A percentile compares a stretch with the other conserved stretches of the same genome.
Evolutionary conservation across 2,797 vertebrate genomes (phyloP).

Genomic region (Todus mexicanus): DNA sequence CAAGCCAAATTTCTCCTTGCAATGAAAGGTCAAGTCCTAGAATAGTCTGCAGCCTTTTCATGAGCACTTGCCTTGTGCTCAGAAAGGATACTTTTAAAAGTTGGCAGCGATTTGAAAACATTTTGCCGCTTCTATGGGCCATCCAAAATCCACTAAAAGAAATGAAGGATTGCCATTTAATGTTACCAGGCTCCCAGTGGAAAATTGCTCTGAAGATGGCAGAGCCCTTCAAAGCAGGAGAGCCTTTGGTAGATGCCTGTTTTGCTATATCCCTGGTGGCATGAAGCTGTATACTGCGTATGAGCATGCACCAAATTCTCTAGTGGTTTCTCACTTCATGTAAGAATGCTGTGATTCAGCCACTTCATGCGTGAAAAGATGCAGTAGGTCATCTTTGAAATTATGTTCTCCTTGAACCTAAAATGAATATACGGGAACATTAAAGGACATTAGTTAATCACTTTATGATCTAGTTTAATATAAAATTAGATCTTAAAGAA

Average conservation of each 20-base stretch:
- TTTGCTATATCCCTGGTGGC: fast-evolving
- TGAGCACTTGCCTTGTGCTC: neutral
- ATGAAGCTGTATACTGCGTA: fast-evolving
- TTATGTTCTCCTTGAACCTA: neutral
- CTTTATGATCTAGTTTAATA: neutral
- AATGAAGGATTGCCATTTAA: neutral
- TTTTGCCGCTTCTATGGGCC: neutral
- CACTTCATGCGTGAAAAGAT: neutral
- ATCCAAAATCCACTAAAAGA: neutral
- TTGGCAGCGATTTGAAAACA: neutral
- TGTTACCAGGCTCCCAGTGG: neutral
- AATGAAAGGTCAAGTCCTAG: neutral
- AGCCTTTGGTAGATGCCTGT: neutral
- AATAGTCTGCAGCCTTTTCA: neutral
- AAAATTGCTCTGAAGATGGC: neutral
- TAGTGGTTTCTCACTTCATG: neutral
- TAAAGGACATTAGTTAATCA: neutral
- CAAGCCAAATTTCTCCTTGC: neutral
- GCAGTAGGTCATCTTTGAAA: neutral
- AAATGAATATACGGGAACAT: neutral
- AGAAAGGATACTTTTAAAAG: neutral
- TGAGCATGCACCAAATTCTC: fast-evolving
- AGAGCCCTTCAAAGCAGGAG: neutral
- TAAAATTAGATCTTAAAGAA: neutral
- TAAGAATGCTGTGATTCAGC: neutral